Base-by-base conservation (phyloP, 2,888 invertebrate species). In the Lepidonotus clava region DNA sequence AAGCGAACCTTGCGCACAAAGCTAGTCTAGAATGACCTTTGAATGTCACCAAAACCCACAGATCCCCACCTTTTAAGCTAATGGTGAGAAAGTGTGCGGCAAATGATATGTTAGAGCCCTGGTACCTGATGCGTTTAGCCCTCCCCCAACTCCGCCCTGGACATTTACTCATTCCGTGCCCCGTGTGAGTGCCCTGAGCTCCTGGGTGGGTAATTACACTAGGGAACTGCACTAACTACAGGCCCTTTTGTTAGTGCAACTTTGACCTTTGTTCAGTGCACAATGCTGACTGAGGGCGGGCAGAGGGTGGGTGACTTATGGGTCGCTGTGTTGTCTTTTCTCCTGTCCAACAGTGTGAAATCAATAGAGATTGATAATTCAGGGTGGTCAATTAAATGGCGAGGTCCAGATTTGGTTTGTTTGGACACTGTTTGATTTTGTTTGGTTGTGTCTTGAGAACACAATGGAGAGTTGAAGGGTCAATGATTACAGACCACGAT, bases 331-430 rank as follows among this genome's bases (percentile, higher is more conserved):
- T 61, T 61, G 61, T 61, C 24, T 61, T 61, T 61, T 5, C 24
- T n/a, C 2, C 24, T 6, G 5, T 24, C 24, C 0, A 0, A 61
- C 2, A 32, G 61, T 61, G 61, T 61, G 61, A 61, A 61, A 61
- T 61, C 28, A 61, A 61, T 61, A n/a, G 61, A 61, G 61, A 61
- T 61, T 61, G 61, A 61, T 61, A 61, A 61, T 61, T 28, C 61
- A 28, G 11, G 21, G 53, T 2, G 4, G 53, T 2, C n/a, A n/a
- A n/a, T n/a, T n/a, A n/a, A n/a, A n/a, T n/a, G n/a, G n/a, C n/a
- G n/a, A n/a, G n/a, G n/a, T n/a, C n/a, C n/a, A n/a, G n/a, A n/a
- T n/a, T n/a, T n/a, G n/a, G n/a, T n/a, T n/a, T n/a, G n/a, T n/a
- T n/a, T n/a, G n/a, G n/a, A n/a, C n/a, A n/a, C n/a, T n/a, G n/a